Base-by-base conservation (phyloP, 2,113 vertebrate genomes). In the Hyperoodon ampullatus region DNA sequence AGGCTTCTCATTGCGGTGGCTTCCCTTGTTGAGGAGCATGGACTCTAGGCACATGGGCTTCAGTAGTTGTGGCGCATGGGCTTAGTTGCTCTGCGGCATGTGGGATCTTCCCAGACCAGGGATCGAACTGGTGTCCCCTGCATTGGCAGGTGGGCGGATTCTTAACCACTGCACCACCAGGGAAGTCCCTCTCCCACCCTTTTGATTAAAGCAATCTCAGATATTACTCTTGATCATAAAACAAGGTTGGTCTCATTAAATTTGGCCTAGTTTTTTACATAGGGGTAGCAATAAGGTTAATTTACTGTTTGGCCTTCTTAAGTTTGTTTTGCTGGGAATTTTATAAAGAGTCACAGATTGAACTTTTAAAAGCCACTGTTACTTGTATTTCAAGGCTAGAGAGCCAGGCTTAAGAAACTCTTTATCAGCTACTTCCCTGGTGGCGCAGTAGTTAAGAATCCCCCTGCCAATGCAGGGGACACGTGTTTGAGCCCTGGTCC, bases 281-380 rank as follows among this genome's bases (percentile, higher is more conserved):
- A 85, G 55, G 39, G 15, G 4, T 96, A 74, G 3, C 16, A 83
- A 72, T 89, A 88, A 83, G 39, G 16, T 82, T 95, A 95, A 83
- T 90, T 90, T 89, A 71, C 23, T 39, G 14, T 90, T 58, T 55
- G 72, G 13, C 55, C 26, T 93, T 93, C 30, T 90, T 83, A 86
- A 66, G 21, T 95, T 83, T 92, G 26, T 61, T 97, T 75, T 95
- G 24, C 42, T 70, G 35, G 39, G 61, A 92, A 89, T 47, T 93
- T 75, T 83, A 77, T 87, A 65, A 92, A 88, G 61, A 70, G 44
- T 83, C n/a, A 90, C 75, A 94, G 30, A 66, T 58, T 93, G 47
- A 91, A 72, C 28, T 71, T 95, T 84, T 70, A 66, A 94, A 92
- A 66, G 13, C 53, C 1, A 47, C 11, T 87, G 1, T 89, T 84